Evolutionary conservation across 1,140 invertebrate species (phyloP).

Genomic region (Helicoverpa armigera): DNA sequence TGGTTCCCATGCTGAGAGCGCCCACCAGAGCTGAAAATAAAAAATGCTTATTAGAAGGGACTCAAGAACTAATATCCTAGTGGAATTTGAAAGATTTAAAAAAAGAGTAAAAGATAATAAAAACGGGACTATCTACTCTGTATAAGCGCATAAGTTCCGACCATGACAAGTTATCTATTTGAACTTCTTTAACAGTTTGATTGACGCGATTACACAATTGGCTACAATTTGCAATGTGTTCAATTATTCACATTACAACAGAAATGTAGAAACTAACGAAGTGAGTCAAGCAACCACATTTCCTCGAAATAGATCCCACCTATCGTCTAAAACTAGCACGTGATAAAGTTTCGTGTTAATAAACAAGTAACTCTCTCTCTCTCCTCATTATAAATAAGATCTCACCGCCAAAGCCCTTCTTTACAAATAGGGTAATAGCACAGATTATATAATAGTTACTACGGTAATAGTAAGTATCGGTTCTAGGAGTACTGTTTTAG

Average conservation of each 20-base stretch:
- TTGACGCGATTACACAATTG: constrained; percentile 38
- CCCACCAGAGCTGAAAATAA: constrained; percentile 94
- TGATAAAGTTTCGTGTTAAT: neutral
- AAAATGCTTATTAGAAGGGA: constrained; percentile 38
- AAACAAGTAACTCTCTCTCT: too few species aligned
- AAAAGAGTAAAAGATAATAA: neutral
- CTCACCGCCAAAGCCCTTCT: neutral
- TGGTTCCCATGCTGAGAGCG: constrained; percentile 94
- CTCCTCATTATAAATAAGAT: neutral
- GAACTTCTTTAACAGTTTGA: constrained; percentile 32
- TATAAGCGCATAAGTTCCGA: neutral
- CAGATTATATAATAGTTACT: too few species aligned
- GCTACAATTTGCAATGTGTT: constrained; percentile 37
- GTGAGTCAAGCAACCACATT: constrained; percentile 26
- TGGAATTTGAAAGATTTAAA: neutral
- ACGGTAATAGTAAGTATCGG: too few species aligned
- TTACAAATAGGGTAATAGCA: too few species aligned
- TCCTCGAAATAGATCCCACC: constrained; percentile 35
- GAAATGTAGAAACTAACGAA: constrained; percentile 25
- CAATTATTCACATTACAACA: constrained; percentile 45
- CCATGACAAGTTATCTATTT: constrained; percentile 27
- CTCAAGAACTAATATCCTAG: neutral
- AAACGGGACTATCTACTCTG: neutral
- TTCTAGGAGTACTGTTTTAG: too few species aligned
- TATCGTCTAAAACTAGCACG: constrained; percentile 9